These are phyloP conservation scores for Drosophila meridionalis DNA, from an alignment of 2,888 invertebrate genomes.

Conservation along the genomic window DNA sequence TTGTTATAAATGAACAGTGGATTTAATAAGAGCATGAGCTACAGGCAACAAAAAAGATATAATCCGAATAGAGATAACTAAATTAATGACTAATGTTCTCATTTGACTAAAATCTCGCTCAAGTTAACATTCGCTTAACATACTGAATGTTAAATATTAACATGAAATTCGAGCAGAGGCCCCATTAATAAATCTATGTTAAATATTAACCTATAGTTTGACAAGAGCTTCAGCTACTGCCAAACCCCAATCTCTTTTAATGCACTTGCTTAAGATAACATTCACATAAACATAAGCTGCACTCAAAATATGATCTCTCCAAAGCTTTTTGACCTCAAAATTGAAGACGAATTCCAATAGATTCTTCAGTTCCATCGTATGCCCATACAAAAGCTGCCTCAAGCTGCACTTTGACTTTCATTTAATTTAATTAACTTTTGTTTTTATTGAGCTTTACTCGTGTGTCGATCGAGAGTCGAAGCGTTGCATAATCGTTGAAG, in stretches of 20 bases:
- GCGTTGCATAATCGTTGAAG: conserved; percentile 47
- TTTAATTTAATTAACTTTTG: conserved; percentile 44
- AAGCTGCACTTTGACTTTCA: conserved; percentile 42
- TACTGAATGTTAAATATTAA: not conserved
- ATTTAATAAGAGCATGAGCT: not conserved
- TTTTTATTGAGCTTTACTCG: conserved; percentile 21
- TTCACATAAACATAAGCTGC: not conserved
- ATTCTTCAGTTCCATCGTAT: not conserved
- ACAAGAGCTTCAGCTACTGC: not conserved
- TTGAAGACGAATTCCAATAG: conserved; percentile 6
- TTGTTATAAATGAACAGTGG: not conserved
- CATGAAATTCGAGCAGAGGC: not conserved
- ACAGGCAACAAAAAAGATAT: not conserved
- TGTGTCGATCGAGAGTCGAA: conserved; percentile 2
- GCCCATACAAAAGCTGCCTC: not conserved
- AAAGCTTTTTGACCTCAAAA: conserved; percentile 14
- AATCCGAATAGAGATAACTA: not conserved
- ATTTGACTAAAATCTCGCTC: not conserved
- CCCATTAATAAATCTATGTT: not conserved
- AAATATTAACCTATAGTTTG: not conserved
- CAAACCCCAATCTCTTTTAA: not conserved
- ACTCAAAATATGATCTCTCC: not conserved
- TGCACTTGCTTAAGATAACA: not conserved
- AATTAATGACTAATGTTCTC: not conserved
- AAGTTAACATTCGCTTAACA: not conserved